Conservation (phyloP, 37 sponge, comb jelly and placozoan species). For the Bolinopsis microptera region DNA sequence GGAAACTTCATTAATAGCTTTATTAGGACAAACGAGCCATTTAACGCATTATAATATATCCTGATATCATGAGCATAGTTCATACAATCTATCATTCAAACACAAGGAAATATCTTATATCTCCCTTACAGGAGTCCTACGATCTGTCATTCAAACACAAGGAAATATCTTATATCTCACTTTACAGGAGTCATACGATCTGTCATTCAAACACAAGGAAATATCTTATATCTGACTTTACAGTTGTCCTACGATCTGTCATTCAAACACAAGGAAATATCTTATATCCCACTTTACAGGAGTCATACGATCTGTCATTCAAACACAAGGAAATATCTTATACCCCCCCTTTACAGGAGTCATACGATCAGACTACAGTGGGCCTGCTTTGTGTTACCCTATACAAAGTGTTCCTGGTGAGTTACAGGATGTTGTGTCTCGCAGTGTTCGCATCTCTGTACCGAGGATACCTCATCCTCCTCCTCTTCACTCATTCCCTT, state of each 20-base stretch:
- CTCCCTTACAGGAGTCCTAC: conserved; percentile 10
- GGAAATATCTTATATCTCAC: background rate
- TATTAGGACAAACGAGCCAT: background rate
- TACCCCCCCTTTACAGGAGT: background rate
- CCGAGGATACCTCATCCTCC: background rate
- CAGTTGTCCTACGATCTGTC: background rate
- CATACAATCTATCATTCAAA: background rate
- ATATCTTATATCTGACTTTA: background rate
- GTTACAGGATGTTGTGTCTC: background rate
- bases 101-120: background rate
- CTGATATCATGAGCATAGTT: background rate
- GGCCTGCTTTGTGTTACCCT: background rate
- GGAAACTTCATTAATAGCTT: background rate
- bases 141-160: background rate
- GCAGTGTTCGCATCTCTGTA: conserved; percentile 18
- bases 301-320: background rate
- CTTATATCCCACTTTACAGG: background rate
- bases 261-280: background rate
- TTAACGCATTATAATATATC: background rate
- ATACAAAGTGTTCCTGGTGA: background rate
- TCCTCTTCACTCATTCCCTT: conserved; percentile 37
- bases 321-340: background rate
- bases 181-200: background rate
- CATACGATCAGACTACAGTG: background rate
- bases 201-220: background rate